Percentiles rank a stretch among this genome's conserved stretches.
Conservation (phyloP, 1,140 invertebrate species). For the Penaeus vannamei region DNA sequence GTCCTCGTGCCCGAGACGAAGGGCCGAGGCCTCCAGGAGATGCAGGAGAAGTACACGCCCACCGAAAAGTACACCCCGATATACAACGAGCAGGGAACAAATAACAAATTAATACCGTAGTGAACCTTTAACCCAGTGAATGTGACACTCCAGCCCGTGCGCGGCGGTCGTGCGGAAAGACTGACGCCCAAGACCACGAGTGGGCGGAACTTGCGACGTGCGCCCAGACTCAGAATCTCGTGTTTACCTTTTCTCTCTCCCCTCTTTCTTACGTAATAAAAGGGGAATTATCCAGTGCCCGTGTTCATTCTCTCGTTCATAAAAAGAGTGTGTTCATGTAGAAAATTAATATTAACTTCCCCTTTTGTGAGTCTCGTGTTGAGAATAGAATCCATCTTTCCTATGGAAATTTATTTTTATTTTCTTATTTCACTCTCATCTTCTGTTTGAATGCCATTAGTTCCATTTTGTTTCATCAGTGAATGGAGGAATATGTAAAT, state of each 20-base stretch:
- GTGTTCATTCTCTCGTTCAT: too few species aligned
- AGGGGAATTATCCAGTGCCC: too few species aligned
- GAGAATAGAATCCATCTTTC: slow-evolving; percentile 2
- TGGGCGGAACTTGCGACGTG: too few species aligned
- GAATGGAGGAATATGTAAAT: slow-evolving; percentile 36
- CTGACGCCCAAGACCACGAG: too few species aligned
- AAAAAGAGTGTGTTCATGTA: too few species aligned
- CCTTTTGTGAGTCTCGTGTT: neutral
- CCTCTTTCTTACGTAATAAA: too few species aligned
- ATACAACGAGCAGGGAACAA: slow-evolving; percentile 53
- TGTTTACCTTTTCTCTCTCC: too few species aligned
- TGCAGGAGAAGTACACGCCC: slow-evolving; percentile 75
- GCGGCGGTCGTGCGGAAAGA: too few species aligned
- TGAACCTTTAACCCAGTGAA: too few species aligned
- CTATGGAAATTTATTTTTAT: neutral
- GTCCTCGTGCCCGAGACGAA: slow-evolving; percentile 92
- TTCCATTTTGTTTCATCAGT: neutral
- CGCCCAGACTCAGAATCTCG: too few species aligned
- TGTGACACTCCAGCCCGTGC: too few species aligned
- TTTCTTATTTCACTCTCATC: neutral
- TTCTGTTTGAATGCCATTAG: neutral
- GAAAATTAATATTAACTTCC: neutral
- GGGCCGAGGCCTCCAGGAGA: slow-evolving; percentile 88
- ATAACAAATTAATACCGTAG: slow-evolving; percentile 65
- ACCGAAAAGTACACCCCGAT: slow-evolving; percentile 66